A percentile compares a stretch with the other conserved stretches of the same genome.
These are phyloP conservation scores for Phymorhynchus buccinoides DNA, from an alignment of 1,140 invertebrate species.

Conservation along the genomic window DNA sequence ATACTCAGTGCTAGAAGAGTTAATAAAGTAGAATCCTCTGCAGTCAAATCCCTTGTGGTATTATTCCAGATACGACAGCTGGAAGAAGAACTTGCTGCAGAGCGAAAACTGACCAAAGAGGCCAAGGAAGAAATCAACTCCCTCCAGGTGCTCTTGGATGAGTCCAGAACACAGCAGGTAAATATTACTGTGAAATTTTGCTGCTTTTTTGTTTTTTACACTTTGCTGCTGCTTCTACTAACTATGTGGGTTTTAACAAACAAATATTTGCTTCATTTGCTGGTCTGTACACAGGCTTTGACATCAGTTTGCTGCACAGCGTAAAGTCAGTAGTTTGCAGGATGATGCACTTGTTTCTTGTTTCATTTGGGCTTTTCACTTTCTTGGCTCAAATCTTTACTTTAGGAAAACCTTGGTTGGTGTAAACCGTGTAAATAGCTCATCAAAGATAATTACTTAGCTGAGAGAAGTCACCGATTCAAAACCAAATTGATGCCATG, in stretches of 20 bases:
- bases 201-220: neutral
- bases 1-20: too few relatives aligned
- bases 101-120: conserved; percentile 25
- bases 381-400: too few relatives aligned
- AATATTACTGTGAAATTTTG: neutral
- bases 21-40: neutral
- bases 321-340: neutral
- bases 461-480: too few relatives aligned
- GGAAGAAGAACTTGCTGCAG: conserved; percentile 21
- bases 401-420: too few relatives aligned
- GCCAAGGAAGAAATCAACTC: conserved; percentile 28
- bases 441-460: too few relatives aligned
- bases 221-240: neutral
- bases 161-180: neutral
- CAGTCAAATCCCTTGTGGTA: neutral
- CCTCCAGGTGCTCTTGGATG: neutral
- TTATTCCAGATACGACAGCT: conserved; percentile 10
- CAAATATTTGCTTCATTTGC: neutral
- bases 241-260: neutral
- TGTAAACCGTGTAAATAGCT: too few relatives aligned
- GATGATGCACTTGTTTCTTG: too few relatives aligned
- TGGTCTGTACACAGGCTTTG: neutral
- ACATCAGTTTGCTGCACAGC: too few relatives aligned
- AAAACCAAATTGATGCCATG: too few relatives aligned
- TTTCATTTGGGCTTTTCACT: too few relatives aligned